These are phyloP conservation scores for Platerodrilus igneus DNA, from an alignment of 2,888 invertebrate species.

Conservation along the genomic window DNA sequence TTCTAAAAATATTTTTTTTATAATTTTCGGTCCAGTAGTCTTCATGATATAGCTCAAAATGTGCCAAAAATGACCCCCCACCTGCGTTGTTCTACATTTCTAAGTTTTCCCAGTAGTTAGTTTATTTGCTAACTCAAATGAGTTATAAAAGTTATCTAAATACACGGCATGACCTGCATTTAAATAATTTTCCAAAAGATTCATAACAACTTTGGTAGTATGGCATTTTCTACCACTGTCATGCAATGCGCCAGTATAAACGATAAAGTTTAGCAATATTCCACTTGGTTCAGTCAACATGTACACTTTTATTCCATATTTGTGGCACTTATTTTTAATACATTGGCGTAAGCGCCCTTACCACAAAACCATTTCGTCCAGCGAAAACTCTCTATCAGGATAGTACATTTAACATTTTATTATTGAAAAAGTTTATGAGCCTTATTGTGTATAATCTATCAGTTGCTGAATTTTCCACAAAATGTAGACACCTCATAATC, in stretches of 20 bases:
- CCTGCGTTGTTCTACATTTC: too few relatives aligned
- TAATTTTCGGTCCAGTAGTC: too few relatives aligned
- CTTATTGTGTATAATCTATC: constrained; percentile 28
- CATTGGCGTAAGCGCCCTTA: constrained; percentile 36
- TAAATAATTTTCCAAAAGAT: constrained; percentile 23
- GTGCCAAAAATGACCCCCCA: too few relatives aligned
- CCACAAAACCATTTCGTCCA: constrained; percentile 40
- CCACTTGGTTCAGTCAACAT: constrained; percentile 30
- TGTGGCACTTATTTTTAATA: constrained; percentile 35
- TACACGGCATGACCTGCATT: constrained; percentile 18
- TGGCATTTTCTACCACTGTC: constrained; percentile 28
- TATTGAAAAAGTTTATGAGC: constrained; percentile 7
- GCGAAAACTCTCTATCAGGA: constrained; percentile 34
- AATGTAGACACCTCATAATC: constrained; percentile 6
- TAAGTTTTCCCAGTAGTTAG: background rate
- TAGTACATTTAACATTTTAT: constrained; percentile 29
- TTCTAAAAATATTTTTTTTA: too few relatives aligned
- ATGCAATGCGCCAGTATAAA: constrained; percentile 28
- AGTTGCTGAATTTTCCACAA: background rate
- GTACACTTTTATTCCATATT: constrained; percentile 39
- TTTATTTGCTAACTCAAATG: background rate
- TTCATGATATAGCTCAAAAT: too few relatives aligned
- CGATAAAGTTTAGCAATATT: constrained; percentile 17
- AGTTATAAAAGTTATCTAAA: constrained; percentile 1
- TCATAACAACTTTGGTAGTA: constrained; percentile 25